Conservation (phyloP, 2,113 vertebrate genomes). For the Promerops cafer region DNA sequence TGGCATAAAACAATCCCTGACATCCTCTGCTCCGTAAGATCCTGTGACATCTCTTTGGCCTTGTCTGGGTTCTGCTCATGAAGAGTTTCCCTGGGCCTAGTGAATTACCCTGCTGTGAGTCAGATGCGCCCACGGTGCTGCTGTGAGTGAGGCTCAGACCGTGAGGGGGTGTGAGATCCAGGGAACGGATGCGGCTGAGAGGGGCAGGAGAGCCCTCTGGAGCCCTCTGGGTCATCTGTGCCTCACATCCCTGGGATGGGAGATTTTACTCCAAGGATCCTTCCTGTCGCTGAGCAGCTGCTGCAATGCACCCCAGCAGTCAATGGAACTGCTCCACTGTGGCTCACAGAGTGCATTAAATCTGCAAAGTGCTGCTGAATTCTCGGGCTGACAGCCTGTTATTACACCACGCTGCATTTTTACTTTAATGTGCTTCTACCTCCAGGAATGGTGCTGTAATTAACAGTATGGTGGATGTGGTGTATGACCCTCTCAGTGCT, state of each 20-base stretch:
- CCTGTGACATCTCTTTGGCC: not conserved
- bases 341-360: not conserved
- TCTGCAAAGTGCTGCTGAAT: not conserved
- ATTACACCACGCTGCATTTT: rapidly evolving
- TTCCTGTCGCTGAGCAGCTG: not conserved
- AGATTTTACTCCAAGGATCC: not conserved
- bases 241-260: not conserved
- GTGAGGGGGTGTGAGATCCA: not conserved
- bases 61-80: not conserved
- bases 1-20: not conserved
- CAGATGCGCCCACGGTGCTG: not conserved
- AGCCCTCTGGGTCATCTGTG: not conserved
- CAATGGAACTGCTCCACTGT: not conserved
- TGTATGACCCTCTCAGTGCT: not conserved
- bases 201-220: not conserved
- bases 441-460: not conserved
- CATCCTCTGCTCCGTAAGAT: not conserved
- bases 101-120: not conserved
- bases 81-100: not conserved
- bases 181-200: too few species aligned
- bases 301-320: rapidly evolving
- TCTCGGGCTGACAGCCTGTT: not conserved
- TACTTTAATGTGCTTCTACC: not conserved
- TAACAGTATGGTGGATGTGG: rapidly evolving
- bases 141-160: not conserved